phyloP scores from a whole-genome alignment of 1,140 invertebrate genomes.

The Sitodiplosis mosellana region DNA sequence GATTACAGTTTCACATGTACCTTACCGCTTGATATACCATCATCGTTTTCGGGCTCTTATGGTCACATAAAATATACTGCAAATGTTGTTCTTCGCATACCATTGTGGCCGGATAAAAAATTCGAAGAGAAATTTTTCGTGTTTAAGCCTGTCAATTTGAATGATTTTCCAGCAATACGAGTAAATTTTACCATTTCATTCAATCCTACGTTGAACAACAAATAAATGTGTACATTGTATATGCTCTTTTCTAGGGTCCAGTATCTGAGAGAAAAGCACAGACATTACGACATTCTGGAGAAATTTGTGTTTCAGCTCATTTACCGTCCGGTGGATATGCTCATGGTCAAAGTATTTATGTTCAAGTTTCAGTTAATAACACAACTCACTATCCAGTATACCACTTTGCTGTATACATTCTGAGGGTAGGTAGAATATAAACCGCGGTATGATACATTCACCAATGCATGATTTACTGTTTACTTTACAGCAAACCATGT shows the following conservation, averaged over 20 bases:
- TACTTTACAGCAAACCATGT: not conserved
- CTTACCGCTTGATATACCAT: not conserved
- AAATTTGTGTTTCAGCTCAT: not conserved
- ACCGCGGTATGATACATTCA: not conserved
- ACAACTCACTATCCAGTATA: not conserved
- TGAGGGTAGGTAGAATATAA: not conserved
- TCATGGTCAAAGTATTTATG: not conserved
- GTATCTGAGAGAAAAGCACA: too few species aligned
- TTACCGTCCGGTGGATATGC: not conserved
- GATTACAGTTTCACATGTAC: not conserved
- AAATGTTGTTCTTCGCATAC: not conserved
- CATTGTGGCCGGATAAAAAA: not conserved
- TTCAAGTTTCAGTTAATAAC: not conserved
- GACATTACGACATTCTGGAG: too few species aligned
- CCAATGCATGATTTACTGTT: not conserved
- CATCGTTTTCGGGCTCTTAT: not conserved
- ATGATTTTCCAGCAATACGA: not conserved
- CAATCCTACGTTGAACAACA: too few species aligned
- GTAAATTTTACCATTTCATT: too few species aligned
- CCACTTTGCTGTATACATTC: not conserved
- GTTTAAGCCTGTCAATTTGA: not conserved
- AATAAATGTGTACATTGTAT: too few species aligned
- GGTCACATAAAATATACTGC: not conserved
- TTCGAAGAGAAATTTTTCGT: not conserved
- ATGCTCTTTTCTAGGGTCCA: too few species aligned